Evolutionary conservation across 2,888 invertebrate genomes (phyloP), one percentile per base, ranked within the genome.

Genomic region (Drosophila mimetica): DNA sequence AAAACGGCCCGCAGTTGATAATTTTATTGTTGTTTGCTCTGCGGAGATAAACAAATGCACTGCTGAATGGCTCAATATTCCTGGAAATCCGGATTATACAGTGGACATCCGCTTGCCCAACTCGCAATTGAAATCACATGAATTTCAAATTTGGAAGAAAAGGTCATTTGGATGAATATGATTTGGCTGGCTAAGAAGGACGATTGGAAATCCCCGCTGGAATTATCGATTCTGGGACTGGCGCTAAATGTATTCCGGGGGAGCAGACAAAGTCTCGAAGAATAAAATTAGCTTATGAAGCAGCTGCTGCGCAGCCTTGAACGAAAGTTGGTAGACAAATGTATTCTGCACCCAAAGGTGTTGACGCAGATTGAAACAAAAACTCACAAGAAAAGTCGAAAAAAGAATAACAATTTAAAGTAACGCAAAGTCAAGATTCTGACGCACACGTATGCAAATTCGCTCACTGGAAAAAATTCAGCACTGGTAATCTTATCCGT

Each of bases 371-470:
- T 65, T 39, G 39, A 39, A 20, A 20, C 20, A 25, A 47, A 44
- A 46, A 36, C 37, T 59, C 61, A 59, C 60, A 36, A 16, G 34
- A 58, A 22, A 53, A 44, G 16, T 11, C 25, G 11, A 20, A 36
- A 59, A 55, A 57, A 61, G 75, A 69, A 61, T n/a, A 48, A 9
- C 32, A 20, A 48, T 28, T 20, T 50, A 51, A 71, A 55, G 48
- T 18, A 53, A 39, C 28, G 47, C 36, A 52, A 58, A 57, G 54
- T 39, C 39, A 36, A 77, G 60, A 66, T 58, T 57, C 65, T 79
- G 77, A 83, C 86, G 78, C 75, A 80, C 77, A 86, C 78, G 76
- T 86, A 81, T 86, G 84, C 76, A 80, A 84, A 84, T 80, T 67
- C 55, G 79, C 75, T 77, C 75, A 83, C 80, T 58, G 63, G 41